phyloP scores from a whole-genome alignment of 2,888 invertebrate genomes.

The Lamellibrachia satsuma region DNA sequence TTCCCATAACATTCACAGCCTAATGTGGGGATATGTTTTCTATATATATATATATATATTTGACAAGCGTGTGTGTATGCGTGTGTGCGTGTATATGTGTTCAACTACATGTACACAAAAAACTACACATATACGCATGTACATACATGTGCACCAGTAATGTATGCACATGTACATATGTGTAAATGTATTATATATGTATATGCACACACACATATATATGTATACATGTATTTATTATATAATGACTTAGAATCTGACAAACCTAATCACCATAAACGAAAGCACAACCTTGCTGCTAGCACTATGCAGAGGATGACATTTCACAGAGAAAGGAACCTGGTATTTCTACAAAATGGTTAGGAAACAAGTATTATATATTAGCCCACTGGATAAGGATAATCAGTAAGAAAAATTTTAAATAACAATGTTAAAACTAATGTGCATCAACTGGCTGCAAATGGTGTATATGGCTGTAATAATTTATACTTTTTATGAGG shows the following conservation, averaged over 20 bases:
- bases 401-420: not conserved
- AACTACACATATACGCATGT: not conserved
- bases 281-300: not conserved
- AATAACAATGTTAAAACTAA: not conserved
- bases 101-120: not conserved
- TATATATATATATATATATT: constrained; percentile 10
- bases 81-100: not conserved
- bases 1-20: not conserved
- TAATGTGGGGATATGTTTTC: not conserved
- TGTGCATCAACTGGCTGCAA: not conserved
- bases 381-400: not conserved
- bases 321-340: not conserved
- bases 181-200: not conserved
- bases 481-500: not conserved
- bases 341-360: not conserved
- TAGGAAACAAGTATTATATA: not conserved
- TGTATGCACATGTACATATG: not conserved
- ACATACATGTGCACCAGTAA: not conserved
- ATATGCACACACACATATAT: not conserved
- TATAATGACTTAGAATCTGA: not conserved
- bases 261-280: not conserved
- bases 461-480: not conserved
- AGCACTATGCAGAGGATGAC: not conserved
- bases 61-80: not conserved
- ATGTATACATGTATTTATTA: constrained; percentile 17